Conservation (phyloP, 2,797 vertebrate genomes). For the Hoplostethus atlanticus region DNA sequence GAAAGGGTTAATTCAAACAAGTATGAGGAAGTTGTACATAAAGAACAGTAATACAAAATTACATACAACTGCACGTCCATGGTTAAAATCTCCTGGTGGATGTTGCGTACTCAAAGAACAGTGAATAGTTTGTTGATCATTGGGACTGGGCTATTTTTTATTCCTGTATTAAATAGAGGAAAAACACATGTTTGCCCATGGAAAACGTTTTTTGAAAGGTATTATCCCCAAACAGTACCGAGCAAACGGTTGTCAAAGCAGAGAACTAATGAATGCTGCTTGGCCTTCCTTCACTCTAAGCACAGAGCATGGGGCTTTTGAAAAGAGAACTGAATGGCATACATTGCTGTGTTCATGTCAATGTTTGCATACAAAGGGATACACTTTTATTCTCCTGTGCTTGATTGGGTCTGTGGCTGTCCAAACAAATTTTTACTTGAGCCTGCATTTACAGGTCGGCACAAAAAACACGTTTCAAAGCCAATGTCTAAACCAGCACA, state of each 20-base stretch:
- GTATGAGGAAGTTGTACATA: neutral
- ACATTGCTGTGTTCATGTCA: conserved; percentile 57
- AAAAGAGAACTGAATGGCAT: conserved; percentile 75
- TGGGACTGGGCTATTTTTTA: conserved; percentile 30
- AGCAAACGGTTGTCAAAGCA: conserved; percentile 64
- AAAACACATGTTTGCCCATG: conserved; percentile 44
- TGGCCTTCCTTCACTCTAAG: conserved; percentile 73
- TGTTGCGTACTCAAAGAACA: conserved; percentile 17
- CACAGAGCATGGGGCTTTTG: conserved; percentile 64
- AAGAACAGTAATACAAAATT: no score
- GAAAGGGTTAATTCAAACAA: neutral
- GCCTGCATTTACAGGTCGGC: conserved; percentile 54
- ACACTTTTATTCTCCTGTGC: conserved; percentile 50
- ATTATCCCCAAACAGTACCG: conserved; percentile 61
- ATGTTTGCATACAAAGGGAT: conserved; percentile 72
- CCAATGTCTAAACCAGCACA: conserved; percentile 33
- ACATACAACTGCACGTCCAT: neutral
- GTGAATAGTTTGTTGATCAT: conserved; percentile 32
- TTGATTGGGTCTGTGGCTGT: conserved; percentile 49
- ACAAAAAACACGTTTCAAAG: conserved; percentile 61
- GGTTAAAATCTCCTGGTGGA: neutral
- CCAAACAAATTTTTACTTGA: conserved; percentile 45
- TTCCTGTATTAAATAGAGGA: conserved; percentile 50
- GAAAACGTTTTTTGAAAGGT: conserved; percentile 60
- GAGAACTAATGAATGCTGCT: conserved; percentile 69